Base-by-base conservation (phyloP, 2,888 invertebrate genomes). In the Therioaphis trifolii region DNA sequence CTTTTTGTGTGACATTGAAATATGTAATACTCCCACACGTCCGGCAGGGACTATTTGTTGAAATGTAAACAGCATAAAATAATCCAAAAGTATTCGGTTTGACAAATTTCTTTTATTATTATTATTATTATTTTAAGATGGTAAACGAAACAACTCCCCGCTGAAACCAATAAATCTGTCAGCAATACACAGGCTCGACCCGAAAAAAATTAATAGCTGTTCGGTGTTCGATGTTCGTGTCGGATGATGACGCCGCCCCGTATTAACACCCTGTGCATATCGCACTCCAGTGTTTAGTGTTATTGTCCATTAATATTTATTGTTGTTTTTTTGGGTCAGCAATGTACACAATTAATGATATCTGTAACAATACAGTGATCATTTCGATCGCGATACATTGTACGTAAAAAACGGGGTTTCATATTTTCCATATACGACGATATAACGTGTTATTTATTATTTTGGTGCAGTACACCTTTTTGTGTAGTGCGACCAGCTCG, bases 91-190 rank as follows among this genome's bases (percentile, higher is more conserved):
- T 40, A 40, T 74, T 15, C 27, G 12, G 29, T 71, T 46, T 71
- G 27, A 46, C 15, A n/a, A 74, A 52, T 21, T 55, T 46, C 27
- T 52, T 75, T 14, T 43, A 18, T n/a, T n/a, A n/a, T n/a, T n/a
- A n/a, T n/a, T n/a, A n/a, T n/a, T 43, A 35, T 75, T 43, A 40
- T 74, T 43, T 61, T 27, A 14, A 27, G 46, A 61, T 12, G 43
- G n/a, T 61, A 61, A 61, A 76, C n/a, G n/a, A 77, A 77, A 77
- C 35, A 49, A 49, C 49, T 77, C 49, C 21, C 15, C 49, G n/a
- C 49, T n/a, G 63, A 49, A 77, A 66, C 63, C 21, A n/a, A 77
- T 77, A 77, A 77, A 77, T 77, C 63, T 66, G 77, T 66, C 63
- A 77, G 21, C 77, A 15, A 52, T 24, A 46, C 9, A 11, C 9